Evolutionary conservation across 2,888 invertebrate genomes (phyloP).

Genomic region (Tenthredo distinguenda): DNA sequence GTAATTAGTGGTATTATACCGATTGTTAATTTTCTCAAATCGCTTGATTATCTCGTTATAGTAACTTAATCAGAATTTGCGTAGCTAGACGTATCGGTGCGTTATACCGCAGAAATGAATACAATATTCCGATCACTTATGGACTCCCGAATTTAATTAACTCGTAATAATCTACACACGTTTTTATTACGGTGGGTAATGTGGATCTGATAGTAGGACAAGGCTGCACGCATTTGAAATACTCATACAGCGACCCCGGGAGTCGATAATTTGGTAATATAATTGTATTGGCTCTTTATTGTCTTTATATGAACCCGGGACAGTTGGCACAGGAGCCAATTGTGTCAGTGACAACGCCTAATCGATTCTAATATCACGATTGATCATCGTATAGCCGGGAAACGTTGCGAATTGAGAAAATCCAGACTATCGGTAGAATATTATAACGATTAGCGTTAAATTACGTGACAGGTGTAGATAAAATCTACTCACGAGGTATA

Average conservation of each 20-base stretch:
- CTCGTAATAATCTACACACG: background rate
- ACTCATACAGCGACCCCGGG: background rate
- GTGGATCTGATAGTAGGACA: constrained; percentile 10
- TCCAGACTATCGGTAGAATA: background rate
- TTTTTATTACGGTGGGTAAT: background rate
- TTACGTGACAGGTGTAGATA: background rate
- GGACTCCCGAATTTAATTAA: background rate
- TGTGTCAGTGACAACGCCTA: background rate
- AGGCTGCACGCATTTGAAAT: constrained; percentile 19
- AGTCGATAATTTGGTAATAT: background rate
- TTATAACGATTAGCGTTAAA: background rate
- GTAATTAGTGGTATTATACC: background rate
- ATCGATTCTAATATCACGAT: background rate
- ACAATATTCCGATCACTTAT: background rate
- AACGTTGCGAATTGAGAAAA: background rate
- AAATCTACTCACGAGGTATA: background rate
- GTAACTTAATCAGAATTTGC: background rate
- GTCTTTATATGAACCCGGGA: background rate
- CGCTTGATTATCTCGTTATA: background rate
- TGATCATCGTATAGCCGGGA: background rate
- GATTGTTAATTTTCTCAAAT: background rate
- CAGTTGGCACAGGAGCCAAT: background rate
- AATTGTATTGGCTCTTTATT: background rate
- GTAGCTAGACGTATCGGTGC: background rate
- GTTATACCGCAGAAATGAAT: too few relatives aligned